A percentile compares a stretch with the other conserved stretches of the same genome.
Conservation (phyloP, 2,888 invertebrate species). For the Cephus rjabovi region DNA sequence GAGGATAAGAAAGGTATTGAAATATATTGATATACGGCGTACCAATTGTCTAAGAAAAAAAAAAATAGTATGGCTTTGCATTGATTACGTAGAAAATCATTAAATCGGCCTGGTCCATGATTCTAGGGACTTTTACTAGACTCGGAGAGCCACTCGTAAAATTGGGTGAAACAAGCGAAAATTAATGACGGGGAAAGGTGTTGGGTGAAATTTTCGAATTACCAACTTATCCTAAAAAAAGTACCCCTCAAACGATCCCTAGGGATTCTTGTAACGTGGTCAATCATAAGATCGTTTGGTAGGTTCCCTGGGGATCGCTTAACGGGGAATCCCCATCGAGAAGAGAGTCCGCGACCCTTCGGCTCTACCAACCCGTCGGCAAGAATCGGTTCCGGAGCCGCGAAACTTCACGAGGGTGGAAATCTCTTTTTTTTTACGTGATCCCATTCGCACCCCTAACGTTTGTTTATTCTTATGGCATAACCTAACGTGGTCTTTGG, state of each 20-base stretch:
- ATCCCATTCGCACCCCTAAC: constrained; percentile 57
- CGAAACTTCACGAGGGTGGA: constrained; percentile 44
- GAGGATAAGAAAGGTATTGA: constrained; percentile 63
- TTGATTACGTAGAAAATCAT: not conserved
- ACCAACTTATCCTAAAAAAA: not conserved
- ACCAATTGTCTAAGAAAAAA: not conserved
- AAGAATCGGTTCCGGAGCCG: constrained; percentile 42
- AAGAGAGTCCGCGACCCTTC: constrained; percentile 19
- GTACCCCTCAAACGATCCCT: constrained; percentile 50
- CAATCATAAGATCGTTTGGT: constrained; percentile 66
- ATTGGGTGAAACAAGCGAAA: not conserved
- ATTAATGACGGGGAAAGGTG: not conserved
- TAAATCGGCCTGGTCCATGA: not conserved
- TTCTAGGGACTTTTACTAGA: not conserved
- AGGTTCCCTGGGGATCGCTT: constrained; percentile 61
- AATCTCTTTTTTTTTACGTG: constrained; percentile 64
- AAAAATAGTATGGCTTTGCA: not conserved
- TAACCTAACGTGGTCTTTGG: not conserved
- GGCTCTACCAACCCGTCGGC: constrained; percentile 43
- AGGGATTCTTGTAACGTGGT: constrained; percentile 63
- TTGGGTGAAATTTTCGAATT: not conserved
- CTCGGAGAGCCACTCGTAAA: not conserved
- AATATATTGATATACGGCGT: not conserved
- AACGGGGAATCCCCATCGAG: constrained; percentile 39
- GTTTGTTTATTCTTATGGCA: constrained; percentile 48